A percentile compares a stretch with the other conserved stretches of the same genome.
Evolutionary conservation across 2,888 invertebrate genomes (phyloP).

Genomic region (Pyrocoelia pectoralis): DNA sequence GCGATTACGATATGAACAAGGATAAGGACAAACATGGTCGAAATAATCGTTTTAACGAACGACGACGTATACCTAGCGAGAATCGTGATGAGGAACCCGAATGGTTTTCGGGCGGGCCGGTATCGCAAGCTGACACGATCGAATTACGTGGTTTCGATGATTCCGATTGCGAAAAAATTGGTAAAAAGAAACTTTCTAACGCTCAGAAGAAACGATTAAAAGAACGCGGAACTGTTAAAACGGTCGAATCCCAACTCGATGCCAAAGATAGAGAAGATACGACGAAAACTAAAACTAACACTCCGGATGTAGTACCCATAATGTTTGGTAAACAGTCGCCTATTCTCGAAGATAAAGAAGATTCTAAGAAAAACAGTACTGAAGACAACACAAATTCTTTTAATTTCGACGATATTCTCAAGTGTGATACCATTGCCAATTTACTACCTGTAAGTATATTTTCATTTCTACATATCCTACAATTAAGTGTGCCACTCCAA

Average conservation of each 20-base stretch:
- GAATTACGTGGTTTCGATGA: constrained; percentile 94
- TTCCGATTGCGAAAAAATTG: constrained; percentile 64
- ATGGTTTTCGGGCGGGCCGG: constrained; percentile 91
- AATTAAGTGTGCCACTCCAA: no score
- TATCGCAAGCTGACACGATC: constrained; percentile 90
- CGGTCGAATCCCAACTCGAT: constrained; percentile 23
- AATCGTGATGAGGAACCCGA: constrained; percentile 82
- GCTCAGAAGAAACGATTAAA: constrained; percentile 61
- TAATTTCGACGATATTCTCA: constrained; percentile 86
- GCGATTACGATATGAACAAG: constrained; percentile 63
- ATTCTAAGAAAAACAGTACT: constrained; percentile 18
- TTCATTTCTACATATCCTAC: no score
- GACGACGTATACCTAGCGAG: constrained; percentile 61
- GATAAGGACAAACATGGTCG: constrained; percentile 45
- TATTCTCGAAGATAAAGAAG: constrained; percentile 47
- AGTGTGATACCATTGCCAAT: constrained; percentile 79
- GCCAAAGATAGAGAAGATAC: constrained; percentile 39
- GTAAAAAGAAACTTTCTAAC: constrained; percentile 58
- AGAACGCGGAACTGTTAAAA: constrained; percentile 45
- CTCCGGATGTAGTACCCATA: constrained; percentile 41
- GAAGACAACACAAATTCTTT: constrained; percentile 59
- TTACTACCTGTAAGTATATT: constrained; percentile 70
- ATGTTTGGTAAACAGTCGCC: constrained; percentile 54
- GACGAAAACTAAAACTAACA: constrained; percentile 32
- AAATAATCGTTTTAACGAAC: constrained; percentile 62